Percentiles rank a stretch among this genome's conserved stretches.
Evolutionary conservation across 2,797 vertebrate genomes (phyloP).

Genomic region (Acipenser ruthenus): DNA sequence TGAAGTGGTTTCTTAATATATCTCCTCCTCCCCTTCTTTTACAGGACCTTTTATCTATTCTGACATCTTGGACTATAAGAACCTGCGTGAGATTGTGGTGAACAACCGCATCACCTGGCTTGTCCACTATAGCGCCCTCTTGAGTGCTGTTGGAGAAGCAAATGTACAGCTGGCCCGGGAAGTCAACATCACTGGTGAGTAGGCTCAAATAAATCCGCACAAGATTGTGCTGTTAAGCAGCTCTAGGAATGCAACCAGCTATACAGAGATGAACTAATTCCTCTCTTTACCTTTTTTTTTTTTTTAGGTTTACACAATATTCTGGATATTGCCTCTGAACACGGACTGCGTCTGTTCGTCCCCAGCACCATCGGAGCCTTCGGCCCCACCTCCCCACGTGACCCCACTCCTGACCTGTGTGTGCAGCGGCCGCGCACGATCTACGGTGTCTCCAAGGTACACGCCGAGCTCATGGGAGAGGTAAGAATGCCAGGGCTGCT

Average conservation of each 20-base stretch:
- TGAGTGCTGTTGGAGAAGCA: constrained; percentile 85
- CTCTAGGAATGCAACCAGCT: no score
- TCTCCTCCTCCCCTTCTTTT: background rate
- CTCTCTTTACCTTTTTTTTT: background rate
- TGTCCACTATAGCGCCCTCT: constrained; percentile 89
- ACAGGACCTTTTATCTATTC: constrained; percentile 91
- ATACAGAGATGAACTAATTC: no score
- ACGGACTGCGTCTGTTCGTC: constrained; percentile 82
- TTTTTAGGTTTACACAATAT: constrained; percentile 83
- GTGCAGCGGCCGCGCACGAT: constrained; percentile 92
- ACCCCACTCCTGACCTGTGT: constrained; percentile 88
- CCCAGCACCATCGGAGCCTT: constrained; percentile 97
- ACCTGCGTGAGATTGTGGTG: constrained; percentile 86
- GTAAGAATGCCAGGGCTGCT: constrained; percentile 44
- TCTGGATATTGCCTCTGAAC: constrained; percentile 84
- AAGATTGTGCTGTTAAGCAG: no score
- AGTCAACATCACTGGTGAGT: constrained; percentile 89
- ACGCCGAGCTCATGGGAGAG: constrained; percentile 95
- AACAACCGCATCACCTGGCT: constrained; percentile 94
- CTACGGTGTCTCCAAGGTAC: constrained; percentile 96
- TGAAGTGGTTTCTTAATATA: no score
- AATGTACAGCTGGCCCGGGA: constrained; percentile 83
- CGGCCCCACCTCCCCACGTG: constrained; percentile 84
- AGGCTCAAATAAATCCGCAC: no score
- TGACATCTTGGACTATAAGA: constrained; percentile 91